Evolutionary conservation across 2,113 vertebrate species (phyloP).

Genomic region (Neolamprologus cancellatus): DNA sequence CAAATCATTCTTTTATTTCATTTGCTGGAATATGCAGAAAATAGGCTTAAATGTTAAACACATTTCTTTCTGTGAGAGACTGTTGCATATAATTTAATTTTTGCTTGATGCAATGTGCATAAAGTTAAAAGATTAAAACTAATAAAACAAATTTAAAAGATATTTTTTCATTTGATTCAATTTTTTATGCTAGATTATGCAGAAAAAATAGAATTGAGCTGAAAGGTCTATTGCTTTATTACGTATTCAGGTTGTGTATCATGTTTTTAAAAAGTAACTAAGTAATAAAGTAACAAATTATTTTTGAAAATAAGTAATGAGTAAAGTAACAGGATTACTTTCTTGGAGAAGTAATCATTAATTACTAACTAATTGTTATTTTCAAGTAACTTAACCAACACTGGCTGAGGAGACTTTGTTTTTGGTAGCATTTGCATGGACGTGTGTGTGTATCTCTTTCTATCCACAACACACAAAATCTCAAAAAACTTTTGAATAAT

Average conservation of each 20-base stretch:
- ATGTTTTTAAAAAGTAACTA: background rate
- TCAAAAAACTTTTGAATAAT: background rate
- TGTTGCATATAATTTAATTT: background rate
- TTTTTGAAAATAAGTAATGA: background rate
- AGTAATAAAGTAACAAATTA: background rate
- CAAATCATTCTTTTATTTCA: background rate
- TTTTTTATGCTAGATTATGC: background rate
- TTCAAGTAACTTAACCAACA: background rate
- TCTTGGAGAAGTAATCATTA: background rate
- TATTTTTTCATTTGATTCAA: background rate
- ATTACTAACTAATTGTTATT: background rate
- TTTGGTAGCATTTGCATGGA: background rate
- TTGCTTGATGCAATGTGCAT: background rate
- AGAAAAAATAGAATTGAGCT: background rate
- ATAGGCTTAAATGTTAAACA: background rate
- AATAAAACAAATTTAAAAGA: fast-evolving
- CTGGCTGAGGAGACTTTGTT: background rate
- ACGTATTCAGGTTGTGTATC: background rate
- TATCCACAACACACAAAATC: background rate
- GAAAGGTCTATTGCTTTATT: background rate
- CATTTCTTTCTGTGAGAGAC: background rate
- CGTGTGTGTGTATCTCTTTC: fast-evolving
- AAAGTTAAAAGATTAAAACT: background rate
- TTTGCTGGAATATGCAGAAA: background rate
- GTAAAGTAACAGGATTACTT: background rate